Conservation (phyloP, 2,113 vertebrate genomes). For the Ivindomyrus marchei region DNA sequence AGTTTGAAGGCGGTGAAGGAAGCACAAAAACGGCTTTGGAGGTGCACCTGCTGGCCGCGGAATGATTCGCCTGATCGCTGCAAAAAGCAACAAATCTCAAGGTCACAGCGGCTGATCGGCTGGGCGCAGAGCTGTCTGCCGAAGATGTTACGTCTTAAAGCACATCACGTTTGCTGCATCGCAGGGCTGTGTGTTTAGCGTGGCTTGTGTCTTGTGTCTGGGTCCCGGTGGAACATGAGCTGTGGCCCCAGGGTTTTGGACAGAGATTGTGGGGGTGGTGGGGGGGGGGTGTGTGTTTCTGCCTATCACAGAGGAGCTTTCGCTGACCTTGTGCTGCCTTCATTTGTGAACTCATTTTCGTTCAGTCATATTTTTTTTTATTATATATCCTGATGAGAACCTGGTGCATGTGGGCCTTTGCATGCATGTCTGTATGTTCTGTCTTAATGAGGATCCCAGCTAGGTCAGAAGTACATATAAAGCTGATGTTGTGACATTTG, state of each 20-base stretch:
- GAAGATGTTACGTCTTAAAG: not conserved
- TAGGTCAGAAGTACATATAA: not conserved
- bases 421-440: not conserved
- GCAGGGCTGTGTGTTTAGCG: not conserved
- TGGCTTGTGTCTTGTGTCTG: slow-evolving; percentile 23
- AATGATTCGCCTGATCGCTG: not conserved
- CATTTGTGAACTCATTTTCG: not conserved
- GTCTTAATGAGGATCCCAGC: not conserved
- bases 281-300: slow-evolving; percentile 15
- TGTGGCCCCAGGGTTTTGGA: slow-evolving; percentile 30
- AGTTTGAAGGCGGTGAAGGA: not conserved
- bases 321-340: slow-evolving; percentile 24
- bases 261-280: not conserved
- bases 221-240: slow-evolving; percentile 22
- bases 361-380: not conserved
- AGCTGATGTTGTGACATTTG: not conserved
- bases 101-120: not conserved
- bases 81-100: not conserved
- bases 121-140: not conserved
- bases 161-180: not conserved
- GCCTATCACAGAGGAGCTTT: slow-evolving; percentile 37
- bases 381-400: not conserved
- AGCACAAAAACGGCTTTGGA: not conserved
- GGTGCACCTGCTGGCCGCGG: not conserved
- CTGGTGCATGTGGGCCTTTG: not conserved